Base-by-base conservation (phyloP, 2,888 invertebrate genomes). In the Torymus auratus region DNA sequence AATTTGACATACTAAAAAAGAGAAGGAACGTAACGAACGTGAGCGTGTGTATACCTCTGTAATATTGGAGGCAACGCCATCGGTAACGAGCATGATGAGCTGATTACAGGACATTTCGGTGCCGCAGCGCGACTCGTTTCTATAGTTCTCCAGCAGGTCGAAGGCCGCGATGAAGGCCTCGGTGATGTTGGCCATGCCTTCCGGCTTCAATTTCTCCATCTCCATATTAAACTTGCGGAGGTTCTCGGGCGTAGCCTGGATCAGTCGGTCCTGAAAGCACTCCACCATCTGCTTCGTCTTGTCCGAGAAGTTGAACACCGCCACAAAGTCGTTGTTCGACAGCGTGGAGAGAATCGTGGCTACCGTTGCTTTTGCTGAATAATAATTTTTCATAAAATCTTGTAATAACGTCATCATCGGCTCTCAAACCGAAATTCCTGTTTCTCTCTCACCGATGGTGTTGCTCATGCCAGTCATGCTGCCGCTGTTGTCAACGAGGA, bases 271-370 rank as follows among this genome's bases (percentile, higher is more conserved):
- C 83, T 94, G 93, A 89, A 98, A 98, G 91, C 99, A 99, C 0
- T 94, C 93, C 41, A 98, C 96, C 5, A 97, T 93, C 86, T 96
- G 95, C 10, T 93, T 89, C 0, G 96, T 94, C 28, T 93, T 93
- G 61, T 95, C 94, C 85, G 97, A 96, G 86, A 95, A 96, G 88
- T 94, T 94, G 86, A 97, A 94, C 50, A 99, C 95, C 87, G 98
- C 99, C 78, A 99, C 96, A 89, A 96, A 99, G 91, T 99, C 99
- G 90, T 99, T 99, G 89, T 99, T 99, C 10, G 98, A 98, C 69
- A 99, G 94, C 0, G 99, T 99, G 83, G 98, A 97, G 86, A 99
- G 91, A 81, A 99, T 95, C 60, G 96, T 95, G 80, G 94, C 93
- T 23, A 99, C 95, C 0, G 99, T 99, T 53, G 89, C 84, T 28